Evolutionary conservation across 2,888 invertebrate genomes (phyloP), one percentile per base, ranked within the genome.

Genomic region (Trichopria drosophilae): DNA sequence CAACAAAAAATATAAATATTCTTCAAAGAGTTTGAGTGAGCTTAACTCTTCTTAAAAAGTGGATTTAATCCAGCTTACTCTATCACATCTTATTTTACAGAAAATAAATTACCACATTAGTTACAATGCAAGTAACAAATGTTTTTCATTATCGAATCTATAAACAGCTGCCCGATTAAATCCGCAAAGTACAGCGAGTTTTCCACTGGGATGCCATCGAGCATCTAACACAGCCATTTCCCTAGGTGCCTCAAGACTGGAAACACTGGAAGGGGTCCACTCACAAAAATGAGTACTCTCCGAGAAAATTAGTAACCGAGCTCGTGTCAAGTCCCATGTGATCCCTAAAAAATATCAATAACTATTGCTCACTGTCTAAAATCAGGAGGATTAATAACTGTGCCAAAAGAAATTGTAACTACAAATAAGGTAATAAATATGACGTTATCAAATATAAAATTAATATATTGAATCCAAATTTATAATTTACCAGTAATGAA

Each of bases 161-260:
- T 51, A 34, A 20, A 67, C 48, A 18, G 63, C 58, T 9, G 65
- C 67, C 54, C 72, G 73, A 48, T 72, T 73, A 43, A 71, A 74
- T 23, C 74, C 73, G 26, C 66, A 64, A 2, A 74, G 57, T 13
- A 61, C 40, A 15, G 68, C 43, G 20, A 58, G 45, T 43, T 68
- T 58, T 19, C 65, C 68, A 9, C 46, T 51, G 6, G 67, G 65
- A 57, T 71, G 68, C 66, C 71, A 74, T 34, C 59, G 60, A 3
- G 62, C 69, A 40, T 72, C 64, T 10, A 72, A 45, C 16, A 66
- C 58, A 15, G 59, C 64, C 20, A 73, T 71, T 48, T 63, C 66
- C 45, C 63, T 66, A 1, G 71, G 66, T 18, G 66, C 60, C 26
- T 62, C 46, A 36, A 66, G 47, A 41, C 64, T 66, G 6, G 24